phyloP scores from a whole-genome alignment of 2,113 vertebrate species.

The Cryptotis parvus region DNA sequence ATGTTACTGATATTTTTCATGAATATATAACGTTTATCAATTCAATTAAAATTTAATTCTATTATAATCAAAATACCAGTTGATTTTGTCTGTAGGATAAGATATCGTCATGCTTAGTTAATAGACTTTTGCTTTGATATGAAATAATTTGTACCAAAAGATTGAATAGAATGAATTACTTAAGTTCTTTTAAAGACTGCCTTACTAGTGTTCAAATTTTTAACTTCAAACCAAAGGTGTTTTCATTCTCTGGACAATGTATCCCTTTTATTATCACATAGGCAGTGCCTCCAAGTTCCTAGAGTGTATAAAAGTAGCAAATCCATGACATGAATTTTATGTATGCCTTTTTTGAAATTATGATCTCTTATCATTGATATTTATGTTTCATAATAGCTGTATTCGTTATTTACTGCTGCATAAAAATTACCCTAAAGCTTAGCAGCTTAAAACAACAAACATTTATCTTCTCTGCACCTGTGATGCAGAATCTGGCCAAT shows the following conservation, averaged over 20 bases:
- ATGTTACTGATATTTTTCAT: background rate
- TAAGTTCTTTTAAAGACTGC: slow-evolving; percentile 32
- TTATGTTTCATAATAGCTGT: slow-evolving; percentile 11
- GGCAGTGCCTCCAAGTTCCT: slow-evolving; percentile 17
- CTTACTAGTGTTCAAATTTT: background rate
- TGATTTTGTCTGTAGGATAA: slow-evolving; percentile 53
- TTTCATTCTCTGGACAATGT: slow-evolving; percentile 10
- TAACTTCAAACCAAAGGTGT: background rate
- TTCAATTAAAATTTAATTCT: slow-evolving; percentile 37
- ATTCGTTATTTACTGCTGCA: background rate
- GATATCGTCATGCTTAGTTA: slow-evolving; percentile 11
- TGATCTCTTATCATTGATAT: slow-evolving; percentile 6
- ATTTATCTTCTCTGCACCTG: slow-evolving; percentile 13
- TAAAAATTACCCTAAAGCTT: slow-evolving; percentile 32
- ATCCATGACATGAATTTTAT: slow-evolving; percentile 22
- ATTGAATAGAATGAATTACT: slow-evolving; percentile 55
- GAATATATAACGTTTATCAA: slow-evolving; percentile 37
- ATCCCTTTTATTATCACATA: slow-evolving; percentile 50
- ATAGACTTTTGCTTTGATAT: slow-evolving; percentile 38
- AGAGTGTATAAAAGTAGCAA: slow-evolving; percentile 44
- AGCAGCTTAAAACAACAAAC: background rate
- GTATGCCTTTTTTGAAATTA: background rate
- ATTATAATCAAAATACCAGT: slow-evolving; percentile 40
- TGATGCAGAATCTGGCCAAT: slow-evolving; percentile 6
- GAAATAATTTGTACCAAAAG: slow-evolving; percentile 39